A percentile compares a stretch with the other conserved stretches of the same genome.
Conservation (phyloP, 35 echinoderm and acorn worm genomes). For the Ophiothrix spiculata region DNA sequence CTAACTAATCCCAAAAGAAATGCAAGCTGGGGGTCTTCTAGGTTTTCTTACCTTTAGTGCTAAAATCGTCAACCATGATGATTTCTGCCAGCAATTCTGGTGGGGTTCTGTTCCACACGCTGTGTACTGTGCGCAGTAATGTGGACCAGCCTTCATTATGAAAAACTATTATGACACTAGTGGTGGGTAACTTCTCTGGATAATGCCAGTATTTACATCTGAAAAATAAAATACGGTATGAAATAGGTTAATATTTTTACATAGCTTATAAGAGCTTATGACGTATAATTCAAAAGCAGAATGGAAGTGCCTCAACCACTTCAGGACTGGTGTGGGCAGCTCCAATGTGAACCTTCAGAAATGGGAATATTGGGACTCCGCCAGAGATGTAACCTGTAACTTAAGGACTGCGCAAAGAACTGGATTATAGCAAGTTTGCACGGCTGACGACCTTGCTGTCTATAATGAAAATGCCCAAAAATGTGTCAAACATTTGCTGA, state of each 20-base stretch:
- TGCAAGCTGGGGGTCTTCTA: no score
- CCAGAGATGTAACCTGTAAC: background rate
- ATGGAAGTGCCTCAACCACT: background rate
- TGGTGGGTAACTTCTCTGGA: slow-evolving; percentile 71
- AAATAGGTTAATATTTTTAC: background rate
- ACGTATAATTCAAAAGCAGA: background rate
- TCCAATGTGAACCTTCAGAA: no score
- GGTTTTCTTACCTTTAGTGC: slow-evolving; percentile 89
- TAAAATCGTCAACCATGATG: slow-evolving; percentile 86
- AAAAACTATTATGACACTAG: slow-evolving; percentile 92
- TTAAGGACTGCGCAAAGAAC: background rate
- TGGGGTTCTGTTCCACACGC: slow-evolving; percentile 82
- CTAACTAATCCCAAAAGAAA: no score
- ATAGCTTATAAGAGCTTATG: background rate
- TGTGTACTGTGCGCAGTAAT: slow-evolving; percentile 90
- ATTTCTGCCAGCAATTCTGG: slow-evolving; percentile 74
- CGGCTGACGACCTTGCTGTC: no score
- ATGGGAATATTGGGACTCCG: no score
- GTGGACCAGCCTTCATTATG: slow-evolving; percentile 99
- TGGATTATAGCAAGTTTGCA: background rate
- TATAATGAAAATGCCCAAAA: no score
- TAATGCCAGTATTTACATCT: slow-evolving; percentile 96
- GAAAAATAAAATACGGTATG: slow-evolving; percentile 8
- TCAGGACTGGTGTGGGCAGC: no score
- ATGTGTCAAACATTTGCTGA: no score